Base-by-base conservation (phyloP, 2,888 invertebrate species). In the Tillus elongatus region DNA sequence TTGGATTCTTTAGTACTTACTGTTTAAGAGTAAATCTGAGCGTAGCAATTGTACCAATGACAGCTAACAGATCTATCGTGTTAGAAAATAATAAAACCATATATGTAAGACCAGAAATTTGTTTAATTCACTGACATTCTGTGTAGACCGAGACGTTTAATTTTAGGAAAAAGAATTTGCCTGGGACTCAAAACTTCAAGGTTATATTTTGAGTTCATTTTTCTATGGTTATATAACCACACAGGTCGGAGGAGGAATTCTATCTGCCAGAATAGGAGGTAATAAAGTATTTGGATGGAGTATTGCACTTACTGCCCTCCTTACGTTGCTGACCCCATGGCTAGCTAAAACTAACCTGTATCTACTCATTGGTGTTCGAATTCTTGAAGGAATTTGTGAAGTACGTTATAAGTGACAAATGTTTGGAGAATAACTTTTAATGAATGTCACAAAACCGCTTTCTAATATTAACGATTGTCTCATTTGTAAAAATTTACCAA, bases 21-120 rank as follows among this genome's bases (percentile, higher is more conserved):
- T 77, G 84, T 3, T 64, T 87, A 39, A 70, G 88, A 26, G 89
- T 87, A 3, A 90, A 90, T 67, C 71, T 93, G 44, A 89, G 89
- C 43, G 83, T 93, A 9, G 91, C 89, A 2, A 85, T 92, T 47
- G 89, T 92, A 26, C 88, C 88, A 43, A 93, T 93, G 92, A 87
- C 82, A 0, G 75, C 80, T 50, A 72, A 78, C 12, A 66, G 74
- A 33, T 74, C 71, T 33, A 71, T 71, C 2, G 64, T 67, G 27
- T 66, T 75, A 33, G 73, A 69, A 1, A 74, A 77, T 47, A 82
- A 81, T 3, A 75, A 46, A 4, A 19, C 15, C 37, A 13, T 15
- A 11, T 37, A 37, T 10, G 45, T 42, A 42, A 27, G 40, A n/a
- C n/a, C n/a, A n/a, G n/a, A n/a, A n/a, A n/a, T 39, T n/a, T n/a